A percentile compares a stretch with the other conserved stretches of the same genome.
Evolutionary conservation across 2,888 invertebrate species (phyloP).

Genomic region (Andricus curvator): DNA sequence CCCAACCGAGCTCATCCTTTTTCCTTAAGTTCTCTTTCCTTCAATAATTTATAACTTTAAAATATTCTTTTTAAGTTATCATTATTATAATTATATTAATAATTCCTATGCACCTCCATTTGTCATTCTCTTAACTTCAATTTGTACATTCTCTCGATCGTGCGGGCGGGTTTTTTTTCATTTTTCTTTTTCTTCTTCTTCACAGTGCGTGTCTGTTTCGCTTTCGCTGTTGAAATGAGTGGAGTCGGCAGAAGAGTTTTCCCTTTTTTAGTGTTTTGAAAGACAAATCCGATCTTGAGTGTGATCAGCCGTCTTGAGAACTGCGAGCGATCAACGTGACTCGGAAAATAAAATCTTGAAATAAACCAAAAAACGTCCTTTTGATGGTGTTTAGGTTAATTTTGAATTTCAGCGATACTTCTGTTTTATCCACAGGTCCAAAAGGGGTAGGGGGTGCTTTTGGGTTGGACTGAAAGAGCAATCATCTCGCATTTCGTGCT

Average conservation of each 20-base stretch:
- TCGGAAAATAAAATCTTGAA: conserved; percentile 22
- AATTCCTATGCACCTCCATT: conserved; percentile 67
- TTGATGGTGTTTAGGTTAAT: conserved; percentile 11
- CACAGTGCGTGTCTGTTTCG: conserved; percentile 57
- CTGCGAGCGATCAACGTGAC: conserved; percentile 62
- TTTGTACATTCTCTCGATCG: conserved; percentile 76
- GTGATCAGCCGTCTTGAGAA: conserved; percentile 53
- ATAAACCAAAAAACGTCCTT: conserved; percentile 16
- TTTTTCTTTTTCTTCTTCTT: conserved; percentile 42
- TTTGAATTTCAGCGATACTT: conserved; percentile 41
- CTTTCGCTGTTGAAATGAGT: conserved; percentile 54
- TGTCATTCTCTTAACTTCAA: conserved; percentile 66
- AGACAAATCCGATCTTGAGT: conserved; percentile 34
- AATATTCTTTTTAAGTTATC: conserved; percentile 69
- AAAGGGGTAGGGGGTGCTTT: conserved; percentile 41
- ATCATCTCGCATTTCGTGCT: conserved; percentile 39
- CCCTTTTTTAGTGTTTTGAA: conserved; percentile 36
- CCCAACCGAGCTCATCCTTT: conserved; percentile 52
- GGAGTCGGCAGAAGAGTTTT: conserved; percentile 46
- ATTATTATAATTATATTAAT: conserved; percentile 75
- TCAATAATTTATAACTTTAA: conserved; percentile 76
- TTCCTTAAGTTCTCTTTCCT: conserved; percentile 47
- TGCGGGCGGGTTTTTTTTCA: conserved; percentile 64
- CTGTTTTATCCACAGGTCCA: conserved; percentile 29
- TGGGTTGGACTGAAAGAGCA: conserved; percentile 35